Evolutionary conservation across 2,797 vertebrate species (phyloP), one percentile per base, ranked within the genome.

Genomic region (Xyrichtys novacula): DNA sequence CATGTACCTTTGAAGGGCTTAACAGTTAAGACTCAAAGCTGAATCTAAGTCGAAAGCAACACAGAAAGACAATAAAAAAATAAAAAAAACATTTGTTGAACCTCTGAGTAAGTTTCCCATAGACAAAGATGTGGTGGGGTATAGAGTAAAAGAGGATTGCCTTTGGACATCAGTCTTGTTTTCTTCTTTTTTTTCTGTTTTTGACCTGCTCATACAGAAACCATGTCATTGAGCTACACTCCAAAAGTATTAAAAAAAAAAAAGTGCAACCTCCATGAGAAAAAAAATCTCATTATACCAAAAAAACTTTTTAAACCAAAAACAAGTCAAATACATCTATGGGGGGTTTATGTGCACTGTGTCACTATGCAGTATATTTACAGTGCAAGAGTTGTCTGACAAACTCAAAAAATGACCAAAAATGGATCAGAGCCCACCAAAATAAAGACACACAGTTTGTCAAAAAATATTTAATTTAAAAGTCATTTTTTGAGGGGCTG

Each of bases 401-500:
- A 78, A 70, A 81, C 84, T 76, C 70, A 16, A 65, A 58, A 76
- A 63, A 60, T 16, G 71, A 81, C 53, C 42, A 1, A 50, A 83
- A 82, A 39, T 7, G 19, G 26, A 73, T 68, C 28, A 1, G 26
- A 68, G 50, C 65, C 59, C 65, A 81, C 68, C 1, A 75, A 81
- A 62, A 44, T 23, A 29, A 66, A 65, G 11, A 74, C 32, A 62
- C 53, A 55, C 71, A 74, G 62, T 80, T 68, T 87, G 74, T 59
- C 83, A 76, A 74, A 47, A 69, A 50, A 39, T 17, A 42, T 54
- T 60, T 26, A 40, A 8, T 14, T 55, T 72, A 62, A 74, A 62
- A 85, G 94, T 96, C 94, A 99, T 88, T 99, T 98, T 55, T 98
- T 97, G 83, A 98, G 91, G 82, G 97, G 97, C 86, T 99, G 97